Conservation (phyloP, 2,888 invertebrate species). For the Lasioglossum morio region DNA sequence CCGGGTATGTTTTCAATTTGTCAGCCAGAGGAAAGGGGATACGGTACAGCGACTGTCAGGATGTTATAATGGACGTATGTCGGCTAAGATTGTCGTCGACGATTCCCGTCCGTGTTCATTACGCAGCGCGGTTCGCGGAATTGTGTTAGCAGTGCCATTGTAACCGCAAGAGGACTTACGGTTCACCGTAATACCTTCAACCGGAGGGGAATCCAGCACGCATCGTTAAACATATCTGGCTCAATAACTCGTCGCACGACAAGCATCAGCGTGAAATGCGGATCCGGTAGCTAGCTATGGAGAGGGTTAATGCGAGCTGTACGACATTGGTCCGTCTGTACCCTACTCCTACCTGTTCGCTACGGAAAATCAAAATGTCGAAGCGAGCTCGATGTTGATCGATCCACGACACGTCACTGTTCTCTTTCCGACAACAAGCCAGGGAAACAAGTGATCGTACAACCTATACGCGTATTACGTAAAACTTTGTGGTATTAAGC, state of each 20-base stretch:
- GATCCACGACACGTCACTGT: not conserved
- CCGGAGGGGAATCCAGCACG: conserved; percentile 17
- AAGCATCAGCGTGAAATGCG: conserved; percentile 39
- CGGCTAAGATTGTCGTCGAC: conserved; percentile 19
- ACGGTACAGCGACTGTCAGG: not conserved
- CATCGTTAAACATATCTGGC: conserved; percentile 41
- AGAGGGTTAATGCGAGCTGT: not conserved
- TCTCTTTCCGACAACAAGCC: not conserved
- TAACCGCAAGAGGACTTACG: conserved; percentile 34
- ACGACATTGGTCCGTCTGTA: not conserved
- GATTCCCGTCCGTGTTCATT: conserved; percentile 33
- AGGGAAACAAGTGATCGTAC: not conserved
- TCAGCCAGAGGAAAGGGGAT: not conserved
- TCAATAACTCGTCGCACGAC: conserved; percentile 28
- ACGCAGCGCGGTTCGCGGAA: conserved; percentile 25
- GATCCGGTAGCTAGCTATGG: conserved; percentile 1
- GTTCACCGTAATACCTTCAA: conserved; percentile 41
- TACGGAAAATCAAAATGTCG: conserved; percentile 1
- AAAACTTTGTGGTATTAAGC: too few species aligned
- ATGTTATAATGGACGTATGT: conserved; percentile 10
- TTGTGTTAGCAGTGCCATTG: conserved; percentile 46
- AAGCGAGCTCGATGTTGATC: not conserved
- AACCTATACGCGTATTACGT: too few species aligned
- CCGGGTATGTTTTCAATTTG: not conserved
- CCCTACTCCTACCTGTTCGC: not conserved